Percentiles rank a stretch among this genome's conserved stretches.
These are phyloP conservation scores for Galbula dea DNA, from an alignment of 2,113 vertebrate genomes.

Conservation along the genomic window DNA sequence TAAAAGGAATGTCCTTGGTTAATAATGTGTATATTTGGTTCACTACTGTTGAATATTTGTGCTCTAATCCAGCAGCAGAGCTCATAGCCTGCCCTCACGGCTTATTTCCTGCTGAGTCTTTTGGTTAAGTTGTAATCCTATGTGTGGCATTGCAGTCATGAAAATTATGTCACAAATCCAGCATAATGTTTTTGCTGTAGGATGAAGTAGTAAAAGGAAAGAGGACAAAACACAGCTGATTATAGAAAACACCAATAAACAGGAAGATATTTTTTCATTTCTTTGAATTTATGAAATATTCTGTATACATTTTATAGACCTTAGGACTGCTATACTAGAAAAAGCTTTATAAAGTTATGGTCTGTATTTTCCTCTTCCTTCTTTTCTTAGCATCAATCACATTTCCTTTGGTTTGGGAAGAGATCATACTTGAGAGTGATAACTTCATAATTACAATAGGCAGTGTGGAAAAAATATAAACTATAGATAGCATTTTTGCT, in stretches of 20 bases:
- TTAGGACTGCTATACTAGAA: background rate
- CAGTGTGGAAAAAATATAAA: background rate
- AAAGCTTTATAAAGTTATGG: background rate
- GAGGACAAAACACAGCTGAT: background rate
- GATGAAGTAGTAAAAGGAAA: background rate
- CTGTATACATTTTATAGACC: background rate
- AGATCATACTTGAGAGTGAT: background rate
- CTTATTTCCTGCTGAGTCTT: background rate
- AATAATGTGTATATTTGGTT: background rate
- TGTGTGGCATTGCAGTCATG: background rate
- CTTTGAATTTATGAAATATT: background rate
- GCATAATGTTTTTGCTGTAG: background rate
- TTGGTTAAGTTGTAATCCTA: background rate
- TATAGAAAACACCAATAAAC: background rate
- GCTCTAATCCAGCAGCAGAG: background rate
- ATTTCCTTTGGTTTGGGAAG: background rate
- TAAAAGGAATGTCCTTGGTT: background rate
- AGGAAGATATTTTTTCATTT: background rate
- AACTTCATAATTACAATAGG: background rate
- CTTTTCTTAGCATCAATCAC: background rate
- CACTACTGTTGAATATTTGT: background rate
- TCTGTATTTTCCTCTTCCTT: background rate
- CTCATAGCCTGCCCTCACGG: background rate
- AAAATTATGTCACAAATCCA: conserved; percentile 10
- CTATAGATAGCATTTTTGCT: background rate